Conservation (phyloP, 2,797 vertebrate genomes). For the Rousettus madagascariensis region DNA sequence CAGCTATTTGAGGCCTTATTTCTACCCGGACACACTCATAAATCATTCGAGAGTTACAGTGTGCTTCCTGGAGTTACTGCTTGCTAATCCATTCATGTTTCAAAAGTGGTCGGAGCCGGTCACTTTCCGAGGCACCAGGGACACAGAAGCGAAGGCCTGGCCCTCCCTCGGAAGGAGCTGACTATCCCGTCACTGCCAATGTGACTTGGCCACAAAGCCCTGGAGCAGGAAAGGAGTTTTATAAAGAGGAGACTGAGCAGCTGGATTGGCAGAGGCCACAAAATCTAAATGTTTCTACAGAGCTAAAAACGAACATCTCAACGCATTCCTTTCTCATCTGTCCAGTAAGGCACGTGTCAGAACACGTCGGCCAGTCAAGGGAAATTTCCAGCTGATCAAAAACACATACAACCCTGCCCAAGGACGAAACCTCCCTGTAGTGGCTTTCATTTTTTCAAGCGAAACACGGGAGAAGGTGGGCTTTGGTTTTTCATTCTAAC, state of each 20-base stretch:
- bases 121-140: not conserved
- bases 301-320: slow-evolving; percentile 22
- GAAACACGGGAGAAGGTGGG: slow-evolving; percentile 4
- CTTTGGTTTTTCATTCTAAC: slow-evolving; percentile 54
- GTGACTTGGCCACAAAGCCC: not conserved
- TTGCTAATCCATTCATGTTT: not conserved
- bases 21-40: not conserved
- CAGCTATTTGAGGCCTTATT: not conserved
- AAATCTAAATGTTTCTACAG: not conserved
- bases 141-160: not conserved
- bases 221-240: not conserved
- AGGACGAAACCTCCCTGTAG: slow-evolving; percentile 25
- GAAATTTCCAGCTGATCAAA: slow-evolving; percentile 46
- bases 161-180: not conserved
- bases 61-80: not conserved
- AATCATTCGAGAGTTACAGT: not conserved
- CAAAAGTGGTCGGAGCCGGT: not conserved
- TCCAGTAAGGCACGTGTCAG: not conserved
- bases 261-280: not conserved
- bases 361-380: slow-evolving; percentile 17
- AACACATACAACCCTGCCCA: not conserved
- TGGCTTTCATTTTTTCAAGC: not conserved
- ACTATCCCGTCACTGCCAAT: not conserved
- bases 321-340: not conserved
- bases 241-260: not conserved